These are phyloP conservation scores for Drosophila miranda DNA, from an alignment of 1,140 invertebrate species.

Conservation along the genomic window DNA sequence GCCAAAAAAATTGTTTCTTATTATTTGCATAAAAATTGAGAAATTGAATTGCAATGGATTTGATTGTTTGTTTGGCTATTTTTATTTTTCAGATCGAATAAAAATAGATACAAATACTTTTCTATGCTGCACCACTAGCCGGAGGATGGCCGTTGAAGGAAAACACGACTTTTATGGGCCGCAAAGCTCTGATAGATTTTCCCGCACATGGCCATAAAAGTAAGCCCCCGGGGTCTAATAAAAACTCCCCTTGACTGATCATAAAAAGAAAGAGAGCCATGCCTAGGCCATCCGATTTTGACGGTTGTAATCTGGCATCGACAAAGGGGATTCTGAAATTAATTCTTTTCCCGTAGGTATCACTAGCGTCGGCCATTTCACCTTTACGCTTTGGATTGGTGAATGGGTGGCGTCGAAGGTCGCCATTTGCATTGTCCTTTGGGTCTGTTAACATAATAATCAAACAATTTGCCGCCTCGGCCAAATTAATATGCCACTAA, in stretches of 20 bases:
- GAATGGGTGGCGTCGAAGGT: conserved; percentile 30
- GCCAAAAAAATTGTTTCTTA: conserved; percentile 66
- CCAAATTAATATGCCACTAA: conserved; percentile 64
- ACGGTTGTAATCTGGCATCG: conserved; percentile 4
- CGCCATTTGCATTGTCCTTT: conserved; percentile 48
- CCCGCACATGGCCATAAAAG: conserved; percentile 61
- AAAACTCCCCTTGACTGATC: conserved; percentile 54
- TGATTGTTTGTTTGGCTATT: conserved; percentile 48
- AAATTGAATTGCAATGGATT: conserved; percentile 54
- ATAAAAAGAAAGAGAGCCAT: conserved; percentile 41
- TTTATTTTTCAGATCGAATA: conserved; percentile 6
- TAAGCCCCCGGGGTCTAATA: conserved; percentile 44
- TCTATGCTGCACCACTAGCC: conserved; percentile 23
- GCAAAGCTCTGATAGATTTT: conserved; percentile 71
- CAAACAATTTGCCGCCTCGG: conserved; percentile 53
- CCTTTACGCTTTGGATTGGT: neutral
- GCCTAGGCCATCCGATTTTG: conserved; percentile 11
- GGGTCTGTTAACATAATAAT: conserved; percentile 40
- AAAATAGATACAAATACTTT: conserved; percentile 30
- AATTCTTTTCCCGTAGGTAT: conserved; percentile 27
- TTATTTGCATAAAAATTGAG: conserved; percentile 72
- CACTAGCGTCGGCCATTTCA: conserved; percentile 2
- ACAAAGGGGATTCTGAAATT: conserved; percentile 37
- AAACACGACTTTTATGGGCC: conserved; percentile 57
- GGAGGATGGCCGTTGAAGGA: neutral